phyloP scores from a whole-genome alignment of 2,797 vertebrate species.

The Phataginus tetradactyla region DNA sequence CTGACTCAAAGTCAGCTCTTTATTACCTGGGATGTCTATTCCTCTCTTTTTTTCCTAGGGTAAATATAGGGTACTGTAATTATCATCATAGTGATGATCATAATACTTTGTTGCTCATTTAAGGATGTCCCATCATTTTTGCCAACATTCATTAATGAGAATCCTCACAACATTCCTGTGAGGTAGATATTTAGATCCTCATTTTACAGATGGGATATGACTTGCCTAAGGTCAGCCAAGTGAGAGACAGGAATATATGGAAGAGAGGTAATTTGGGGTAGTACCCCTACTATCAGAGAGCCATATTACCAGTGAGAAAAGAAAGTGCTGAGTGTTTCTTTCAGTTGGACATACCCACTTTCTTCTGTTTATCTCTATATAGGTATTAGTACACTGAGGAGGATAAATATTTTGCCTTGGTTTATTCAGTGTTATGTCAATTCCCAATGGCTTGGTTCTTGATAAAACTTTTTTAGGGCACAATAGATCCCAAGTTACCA shows the following conservation, averaged over 20 bases:
- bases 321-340: slow-evolving; percentile 51
- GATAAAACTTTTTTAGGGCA: neutral
- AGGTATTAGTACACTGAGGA: slow-evolving; percentile 33
- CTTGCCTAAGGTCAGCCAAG: slow-evolving; percentile 42
- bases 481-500: neutral
- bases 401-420: slow-evolving; percentile 16
- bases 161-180: slow-evolving; percentile 71
- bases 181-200: slow-evolving; percentile 69
- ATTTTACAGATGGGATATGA: slow-evolving; percentile 64
- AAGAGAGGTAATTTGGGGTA: slow-evolving; percentile 52
- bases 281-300: slow-evolving; percentile 37
- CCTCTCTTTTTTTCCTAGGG: neutral
- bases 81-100: slow-evolving; percentile 46
- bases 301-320: slow-evolving; percentile 46
- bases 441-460: slow-evolving; percentile 32
- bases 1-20: slow-evolving; percentile 47
- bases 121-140: slow-evolving; percentile 53
- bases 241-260: neutral
- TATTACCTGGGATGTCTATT: slow-evolving; percentile 37
- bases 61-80: slow-evolving; percentile 48
- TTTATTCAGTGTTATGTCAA: slow-evolving; percentile 19
- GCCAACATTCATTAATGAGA: slow-evolving; percentile 56
- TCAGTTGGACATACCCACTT: slow-evolving; percentile 7
- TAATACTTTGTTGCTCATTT: slow-evolving; percentile 54
- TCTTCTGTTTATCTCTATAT: neutral